Evolutionary conservation across 2,888 invertebrate species (phyloP).

Genomic region (Camponotus fellah): DNA sequence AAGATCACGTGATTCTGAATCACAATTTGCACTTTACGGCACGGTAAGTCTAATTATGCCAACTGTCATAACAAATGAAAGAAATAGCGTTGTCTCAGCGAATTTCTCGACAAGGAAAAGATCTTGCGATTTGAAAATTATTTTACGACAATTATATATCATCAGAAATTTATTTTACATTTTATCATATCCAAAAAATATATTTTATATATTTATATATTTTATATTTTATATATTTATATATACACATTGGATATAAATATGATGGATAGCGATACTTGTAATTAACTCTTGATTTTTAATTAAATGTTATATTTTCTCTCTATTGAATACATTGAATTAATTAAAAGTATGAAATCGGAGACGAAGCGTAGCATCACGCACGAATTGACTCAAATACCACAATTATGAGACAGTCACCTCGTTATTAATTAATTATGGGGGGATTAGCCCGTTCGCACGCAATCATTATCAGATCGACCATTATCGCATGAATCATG

Average conservation of each 20-base stretch:
- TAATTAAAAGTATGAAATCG: conserved; percentile 67
- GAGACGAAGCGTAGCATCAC: conserved; percentile 48
- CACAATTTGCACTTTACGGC: conserved; percentile 20
- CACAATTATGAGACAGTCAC: conserved; percentile 62
- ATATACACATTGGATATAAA: neutral
- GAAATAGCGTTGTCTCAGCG: neutral
- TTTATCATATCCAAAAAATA: neutral
- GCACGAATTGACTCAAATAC: conserved; percentile 56
- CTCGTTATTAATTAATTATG: conserved; percentile 75
- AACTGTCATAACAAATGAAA: conserved; percentile 22
- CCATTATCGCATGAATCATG: conserved; percentile 53
- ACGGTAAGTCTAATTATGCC: conserved; percentile 8
- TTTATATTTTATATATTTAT: neutral
- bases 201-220: neutral
- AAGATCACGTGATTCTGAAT: conserved; percentile 41
- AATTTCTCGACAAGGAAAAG: neutral
- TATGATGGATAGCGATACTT: neutral
- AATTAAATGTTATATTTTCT: conserved; percentile 5
- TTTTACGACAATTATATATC: neutral
- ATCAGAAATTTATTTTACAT: neutral
- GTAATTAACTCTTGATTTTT: neutral
- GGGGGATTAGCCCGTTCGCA: conserved; percentile 61
- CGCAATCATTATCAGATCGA: conserved; percentile 67
- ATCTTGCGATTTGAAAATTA: neutral
- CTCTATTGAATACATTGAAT: conserved; percentile 63